These are phyloP conservation scores for Leptinotarsa rubiginosa DNA, from an alignment of 2,888 invertebrate species.

Conservation along the genomic window DNA sequence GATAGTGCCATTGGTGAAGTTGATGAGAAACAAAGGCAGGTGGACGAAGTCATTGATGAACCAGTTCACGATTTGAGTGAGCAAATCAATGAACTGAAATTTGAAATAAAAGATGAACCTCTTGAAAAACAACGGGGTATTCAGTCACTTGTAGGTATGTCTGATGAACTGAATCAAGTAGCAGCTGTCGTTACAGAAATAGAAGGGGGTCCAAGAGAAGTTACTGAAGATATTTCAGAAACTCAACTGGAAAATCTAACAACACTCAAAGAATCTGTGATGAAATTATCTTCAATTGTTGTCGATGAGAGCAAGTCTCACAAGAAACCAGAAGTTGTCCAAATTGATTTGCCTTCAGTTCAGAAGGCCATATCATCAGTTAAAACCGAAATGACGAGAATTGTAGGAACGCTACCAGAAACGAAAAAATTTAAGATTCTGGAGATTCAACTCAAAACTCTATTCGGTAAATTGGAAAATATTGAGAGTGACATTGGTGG, in stretches of 20 bases:
- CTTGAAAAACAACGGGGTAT: slow-evolving; percentile 12
- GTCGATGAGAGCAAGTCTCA: slow-evolving; percentile 33
- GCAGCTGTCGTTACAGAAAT: background rate
- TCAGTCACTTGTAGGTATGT: slow-evolving; percentile 39
- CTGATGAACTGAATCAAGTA: background rate
- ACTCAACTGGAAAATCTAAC: background rate
- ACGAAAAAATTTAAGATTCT: slow-evolving; percentile 26
- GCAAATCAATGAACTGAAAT: slow-evolving; percentile 24
- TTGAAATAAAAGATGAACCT: background rate
- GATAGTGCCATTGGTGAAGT: slow-evolving; percentile 2
- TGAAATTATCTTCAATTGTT: slow-evolving; percentile 37
- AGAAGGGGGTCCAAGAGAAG: background rate
- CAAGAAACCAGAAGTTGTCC: slow-evolving; percentile 32
- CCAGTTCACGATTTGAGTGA: slow-evolving; percentile 15
- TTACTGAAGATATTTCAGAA: slow-evolving; percentile 2
- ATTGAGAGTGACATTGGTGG: slow-evolving; percentile 7
- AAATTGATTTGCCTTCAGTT: slow-evolving; percentile 35
- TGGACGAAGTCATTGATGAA: slow-evolving; percentile 27
- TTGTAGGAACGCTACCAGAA: slow-evolving; percentile 24
- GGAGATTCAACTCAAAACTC: slow-evolving; percentile 33
- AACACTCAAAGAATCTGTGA: slow-evolving; percentile 1
- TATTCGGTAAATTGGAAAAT: slow-evolving; percentile 34
- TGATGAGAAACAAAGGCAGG: background rate
- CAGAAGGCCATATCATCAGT: slow-evolving; percentile 38
- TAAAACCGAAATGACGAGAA: slow-evolving; percentile 39